Evolutionary conservation across 2,797 vertebrate genomes (phyloP).

Genomic region (Oreochromis grahami): DNA sequence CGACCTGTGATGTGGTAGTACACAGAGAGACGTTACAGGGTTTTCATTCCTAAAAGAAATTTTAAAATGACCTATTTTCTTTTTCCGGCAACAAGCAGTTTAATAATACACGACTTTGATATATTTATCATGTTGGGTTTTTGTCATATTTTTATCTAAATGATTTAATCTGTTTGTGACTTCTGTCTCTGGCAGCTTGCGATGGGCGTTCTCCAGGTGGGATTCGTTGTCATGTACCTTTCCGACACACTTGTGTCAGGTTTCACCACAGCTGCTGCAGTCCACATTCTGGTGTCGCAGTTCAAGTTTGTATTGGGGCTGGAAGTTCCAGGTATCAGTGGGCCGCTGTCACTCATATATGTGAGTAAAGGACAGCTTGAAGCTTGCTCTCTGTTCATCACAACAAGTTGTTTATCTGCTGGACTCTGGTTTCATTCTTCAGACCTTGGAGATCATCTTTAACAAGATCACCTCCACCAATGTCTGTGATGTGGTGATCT

Average conservation of each 20-base stretch:
- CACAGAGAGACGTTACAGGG: background rate
- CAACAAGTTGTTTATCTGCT: background rate
- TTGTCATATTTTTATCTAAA: background rate
- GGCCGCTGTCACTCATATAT: slow-evolving; percentile 84
- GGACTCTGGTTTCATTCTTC: background rate
- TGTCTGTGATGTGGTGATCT: slow-evolving; percentile 86
- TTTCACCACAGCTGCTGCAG: slow-evolving; percentile 91
- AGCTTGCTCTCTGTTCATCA: background rate
- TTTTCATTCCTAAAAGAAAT: background rate
- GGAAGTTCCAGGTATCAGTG: slow-evolving; percentile 75
- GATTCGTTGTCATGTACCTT: slow-evolving; percentile 92
- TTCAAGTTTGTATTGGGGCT: slow-evolving; percentile 93
- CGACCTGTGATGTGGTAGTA: background rate
- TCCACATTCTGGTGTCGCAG: slow-evolving; percentile 93
- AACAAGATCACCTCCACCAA: slow-evolving; percentile 83
- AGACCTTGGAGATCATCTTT: slow-evolving; percentile 86
- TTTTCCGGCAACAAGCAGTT: background rate
- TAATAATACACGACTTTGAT: background rate
- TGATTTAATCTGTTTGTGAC: background rate
- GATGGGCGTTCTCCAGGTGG: slow-evolving; percentile 85
- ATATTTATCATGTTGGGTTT: background rate
- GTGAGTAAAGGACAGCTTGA: slow-evolving; percentile 70
- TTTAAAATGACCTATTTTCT: background rate
- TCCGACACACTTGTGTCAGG: slow-evolving; percentile 92
- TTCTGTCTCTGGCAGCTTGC: slow-evolving; percentile 75